Evolutionary conservation across 92 coral and sea anemone genomes (phyloP), one percentile per base, ranked within the genome.

Genomic region (Zoanthus solanderi): DNA sequence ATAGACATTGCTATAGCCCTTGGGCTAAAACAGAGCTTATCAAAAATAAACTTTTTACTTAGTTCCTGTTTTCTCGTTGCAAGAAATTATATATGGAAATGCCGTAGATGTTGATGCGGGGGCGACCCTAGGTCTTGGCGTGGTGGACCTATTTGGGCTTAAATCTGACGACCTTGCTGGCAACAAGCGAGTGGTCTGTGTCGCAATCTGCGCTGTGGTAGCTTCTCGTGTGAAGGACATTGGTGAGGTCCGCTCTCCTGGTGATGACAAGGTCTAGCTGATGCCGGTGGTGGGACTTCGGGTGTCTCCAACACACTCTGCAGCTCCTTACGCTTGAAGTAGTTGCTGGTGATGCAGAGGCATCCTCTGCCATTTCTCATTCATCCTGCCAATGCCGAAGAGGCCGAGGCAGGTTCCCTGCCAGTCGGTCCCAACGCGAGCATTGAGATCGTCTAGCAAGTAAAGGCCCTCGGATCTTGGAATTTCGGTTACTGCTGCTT

Each of bases 371-470:
- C 23, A 23, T 23, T 23, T 23, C 23, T 23, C 23, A 44, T 46
- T 61, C 71, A 84, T 46, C 57, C 18, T 84, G 47, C 79, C 88
- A 4, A 52, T 1, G 72, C 23, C 23, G 23, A 23, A 23, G 23
- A 23, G 23, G 23, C 23, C 23, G 23, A 23, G 23, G 23, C 23
- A 23, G 23, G 23, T 23, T 23, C 23, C 79, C 23, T 23, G 23
- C 23, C 81, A 67, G 56, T 42, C 75, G 54, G 60, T 67, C 50
- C 37, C 76, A 23, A 23, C 87, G 30, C 63, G 54, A 42, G 15
- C 78, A 4, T 83, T 83, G 87, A 69, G 42, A 67, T 83, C 76
- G 10, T 72, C 71, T 31, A 71, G 48, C 47, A 71, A 71, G 23
- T 71, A 71, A 31, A 34, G 14, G 76, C 76, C 46, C 23, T 71